A percentile compares a stretch with the other conserved stretches of the same genome.
Conservation (phyloP, 1,140 invertebrate genomes). For the Apolygus lucorum region DNA sequence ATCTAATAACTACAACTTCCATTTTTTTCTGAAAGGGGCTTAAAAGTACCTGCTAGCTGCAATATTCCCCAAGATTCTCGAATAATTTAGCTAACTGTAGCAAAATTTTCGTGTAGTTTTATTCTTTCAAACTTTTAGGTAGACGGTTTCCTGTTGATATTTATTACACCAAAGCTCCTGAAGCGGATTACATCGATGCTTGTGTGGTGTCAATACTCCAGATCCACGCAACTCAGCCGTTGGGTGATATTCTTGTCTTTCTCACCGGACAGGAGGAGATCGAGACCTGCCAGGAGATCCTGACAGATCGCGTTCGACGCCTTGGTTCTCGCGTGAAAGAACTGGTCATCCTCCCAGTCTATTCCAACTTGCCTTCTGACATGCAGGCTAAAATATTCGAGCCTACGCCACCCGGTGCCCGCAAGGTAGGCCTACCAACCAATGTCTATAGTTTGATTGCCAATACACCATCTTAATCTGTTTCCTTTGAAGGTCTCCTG, state of each 20-base stretch:
- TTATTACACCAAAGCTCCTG: slow-evolving; percentile 97
- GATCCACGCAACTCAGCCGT: slow-evolving; percentile 92
- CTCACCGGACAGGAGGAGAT: slow-evolving; percentile 77
- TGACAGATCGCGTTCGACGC: slow-evolving; percentile 79
- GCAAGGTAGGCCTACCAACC: slow-evolving; percentile 64
- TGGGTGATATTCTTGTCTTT: slow-evolving; percentile 95
- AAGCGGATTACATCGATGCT: slow-evolving; percentile 97
- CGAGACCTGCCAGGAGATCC: slow-evolving; percentile 88
- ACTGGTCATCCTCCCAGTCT: slow-evolving; percentile 90
- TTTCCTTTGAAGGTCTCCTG: no score
- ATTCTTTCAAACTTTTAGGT: no score
- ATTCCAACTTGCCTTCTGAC: slow-evolving; percentile 96
- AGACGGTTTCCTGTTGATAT: slow-evolving; percentile 80
- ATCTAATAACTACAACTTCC: no score
- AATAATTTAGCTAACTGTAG: no score
- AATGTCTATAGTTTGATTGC: no score
- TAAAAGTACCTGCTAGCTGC: no score
- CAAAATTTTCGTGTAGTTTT: no score
- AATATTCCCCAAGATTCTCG: no score
- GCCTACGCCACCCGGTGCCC: slow-evolving; percentile 77
- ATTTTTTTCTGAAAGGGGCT: no score
- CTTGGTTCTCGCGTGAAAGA: slow-evolving; percentile 90
- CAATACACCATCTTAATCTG: no score
- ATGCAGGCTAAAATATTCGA: slow-evolving; percentile 98
- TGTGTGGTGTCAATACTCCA: slow-evolving; percentile 93